Base-by-base conservation (phyloP, 37 sponge, comb jelly and placozoan species). In the Bolinopsis microptera region DNA sequence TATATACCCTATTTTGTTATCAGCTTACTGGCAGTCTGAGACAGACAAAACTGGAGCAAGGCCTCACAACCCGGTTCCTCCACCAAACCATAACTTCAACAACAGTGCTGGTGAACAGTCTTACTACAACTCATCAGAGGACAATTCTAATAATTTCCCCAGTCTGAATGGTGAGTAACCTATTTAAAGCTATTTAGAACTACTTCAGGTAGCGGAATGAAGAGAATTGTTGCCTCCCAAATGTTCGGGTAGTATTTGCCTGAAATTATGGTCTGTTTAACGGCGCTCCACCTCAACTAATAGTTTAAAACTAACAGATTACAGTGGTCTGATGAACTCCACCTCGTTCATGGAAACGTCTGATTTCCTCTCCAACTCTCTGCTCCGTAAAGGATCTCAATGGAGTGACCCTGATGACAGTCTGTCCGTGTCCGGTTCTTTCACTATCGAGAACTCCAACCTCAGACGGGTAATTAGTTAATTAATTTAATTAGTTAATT, bases 301-400 rank as follows among this genome's bases (percentile, higher is more conserved):
- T 18, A 48, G 61, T 5, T 48, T 48, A 18, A 48, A 48, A 18
- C 61, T 13, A 48, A 18, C 61, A 48, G 61, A 13, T 18, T 48
- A 48, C 61, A 48, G 13, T 13, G 61, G 61, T 48, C 13, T 48
- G 13, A 48, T 13, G 9, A 48, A 48, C 61, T 48, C 61, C 9
- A 48, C 9, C 61, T 48, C 61, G 9, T 48, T 18, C 61, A 48
- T 18, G 13, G 61, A 48, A 48, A 48, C 61, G 61, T 48, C 61
- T 8, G 80, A 77, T 32, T 77, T 77, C 36, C 80, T 77, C 36
- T 77, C 80, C 36, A 28, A 77, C 80, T 77, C 80, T 16, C 80
- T 77, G 5, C 80, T 77, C 80, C 35, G 36, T 16, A 33, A 34
- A 21, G 27, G 80, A 32, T 77, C 80, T 32, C 27, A 48, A 48